Evolutionary conservation across 2,888 invertebrate genomes (phyloP), one percentile per base, ranked within the genome.

Genomic region (Himalopsyche anomala): DNA sequence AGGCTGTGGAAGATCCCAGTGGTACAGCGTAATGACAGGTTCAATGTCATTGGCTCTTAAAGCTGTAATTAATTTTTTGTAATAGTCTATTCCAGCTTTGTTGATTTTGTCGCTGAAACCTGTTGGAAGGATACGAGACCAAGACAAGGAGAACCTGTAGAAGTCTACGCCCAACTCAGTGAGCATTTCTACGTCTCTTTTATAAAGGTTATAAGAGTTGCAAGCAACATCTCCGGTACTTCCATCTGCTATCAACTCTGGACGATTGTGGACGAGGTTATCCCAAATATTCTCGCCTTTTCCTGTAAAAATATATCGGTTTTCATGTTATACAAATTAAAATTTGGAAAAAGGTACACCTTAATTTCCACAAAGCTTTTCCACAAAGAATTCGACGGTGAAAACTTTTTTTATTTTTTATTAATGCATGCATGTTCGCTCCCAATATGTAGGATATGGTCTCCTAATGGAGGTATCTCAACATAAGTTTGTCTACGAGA

Each of bases 141-240:
- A 95, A 1, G 94, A 92, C 17, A 93, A 89, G 0, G 92, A 93
- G 89, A 93, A 93, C 81, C 92, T 89, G 89, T 93, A 93, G 87
- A 91, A 91, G 83, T 92, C 89, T 5, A 92, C 91, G 5, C 90
- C 90, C 17, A 91, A 85, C 80, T 90, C 87, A 54, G 89, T 89
- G 0, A 91, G 42, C 38, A 91, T 86, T 55, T 89, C 88, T 0
- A 91, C 89, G 85, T 91, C 91, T 80, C 94, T 92, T 89, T 92
- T 91, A 89, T 92, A 94, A 89, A 92, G 92, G 89, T 94, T 91
- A 89, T 94, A 94, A 17, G 94, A 94, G 90, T 95, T 94, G 87
- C 94, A 93, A 0, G 95, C 94, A 0, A 94, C 90, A 88, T 95
- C 94, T 0, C 94, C 95, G 81, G 92, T 94, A 4, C 91, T 91